Evolutionary conservation across 2,797 vertebrate genomes (phyloP).

Genomic region (Liasis olivaceus): DNA sequence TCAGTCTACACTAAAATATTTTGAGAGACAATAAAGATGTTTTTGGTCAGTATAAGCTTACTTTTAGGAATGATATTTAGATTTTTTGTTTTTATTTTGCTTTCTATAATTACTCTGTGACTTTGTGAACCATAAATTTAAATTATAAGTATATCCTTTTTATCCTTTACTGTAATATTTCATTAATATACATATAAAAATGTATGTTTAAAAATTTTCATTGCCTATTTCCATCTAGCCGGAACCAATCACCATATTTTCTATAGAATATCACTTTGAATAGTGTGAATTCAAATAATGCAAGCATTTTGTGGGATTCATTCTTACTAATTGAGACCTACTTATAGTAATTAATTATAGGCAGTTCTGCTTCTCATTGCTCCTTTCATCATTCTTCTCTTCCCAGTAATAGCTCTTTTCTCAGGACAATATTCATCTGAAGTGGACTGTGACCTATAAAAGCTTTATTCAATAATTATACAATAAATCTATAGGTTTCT

Average conservation of each 20-base stretch:
- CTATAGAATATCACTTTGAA: neutral
- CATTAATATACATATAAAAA: neutral
- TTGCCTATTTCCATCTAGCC: neutral
- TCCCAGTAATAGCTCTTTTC: neutral
- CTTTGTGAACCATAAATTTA: neutral
- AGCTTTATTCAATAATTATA: neutral
- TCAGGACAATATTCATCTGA: neutral
- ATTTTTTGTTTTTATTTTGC: neutral
- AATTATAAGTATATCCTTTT: too few relatives aligned
- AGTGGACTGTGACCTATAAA: neutral
- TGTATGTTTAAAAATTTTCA: neutral
- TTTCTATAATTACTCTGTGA: neutral
- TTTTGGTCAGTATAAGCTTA: neutral
- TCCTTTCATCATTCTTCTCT: neutral
- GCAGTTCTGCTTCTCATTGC: neutral
- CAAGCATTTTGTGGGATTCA: neutral
- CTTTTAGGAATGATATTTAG: neutral
- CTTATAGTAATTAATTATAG: neutral
- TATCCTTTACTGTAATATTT: neutral
- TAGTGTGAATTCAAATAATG: neutral
- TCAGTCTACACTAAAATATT: neutral
- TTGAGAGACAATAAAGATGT: neutral
- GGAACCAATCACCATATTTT: neutral
- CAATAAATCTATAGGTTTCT: neutral
- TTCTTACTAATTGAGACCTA: neutral